phyloP scores from a whole-genome alignment of 2,113 vertebrate species.

The Alligator mississippiensis region DNA sequence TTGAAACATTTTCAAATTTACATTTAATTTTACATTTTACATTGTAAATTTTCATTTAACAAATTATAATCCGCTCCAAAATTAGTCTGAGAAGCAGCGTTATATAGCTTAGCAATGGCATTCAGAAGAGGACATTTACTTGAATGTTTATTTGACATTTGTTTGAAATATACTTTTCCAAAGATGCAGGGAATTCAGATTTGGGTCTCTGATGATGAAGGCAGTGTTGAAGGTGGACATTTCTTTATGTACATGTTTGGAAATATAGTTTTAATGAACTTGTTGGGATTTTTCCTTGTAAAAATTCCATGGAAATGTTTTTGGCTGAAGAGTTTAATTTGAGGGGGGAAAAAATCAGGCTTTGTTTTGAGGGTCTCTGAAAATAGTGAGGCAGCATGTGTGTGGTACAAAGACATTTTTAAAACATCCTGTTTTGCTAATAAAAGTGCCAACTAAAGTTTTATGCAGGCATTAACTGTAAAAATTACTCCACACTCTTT shows the following conservation, averaged over 20 bases:
- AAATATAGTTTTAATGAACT: background rate
- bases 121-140: background rate
- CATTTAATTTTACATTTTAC: background rate
- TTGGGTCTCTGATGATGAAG: background rate
- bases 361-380: background rate
- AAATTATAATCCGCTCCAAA: background rate
- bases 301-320: background rate
- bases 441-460: background rate
- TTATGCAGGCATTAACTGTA: background rate
- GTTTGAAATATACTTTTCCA: background rate
- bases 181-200: background rate
- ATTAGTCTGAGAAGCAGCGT: background rate
- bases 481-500: background rate
- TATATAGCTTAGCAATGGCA: rapidly evolving
- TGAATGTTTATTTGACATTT: rapidly evolving
- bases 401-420: background rate
- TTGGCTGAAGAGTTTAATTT: background rate
- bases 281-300: background rate
- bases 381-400: background rate
- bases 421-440: background rate
- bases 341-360: background rate
- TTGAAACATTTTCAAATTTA: no score
- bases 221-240: background rate
- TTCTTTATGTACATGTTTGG: background rate
- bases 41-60: background rate